These are phyloP conservation scores for Natator depressus DNA, from an alignment of 2,113 vertebrate species.

Conservation along the genomic window DNA sequence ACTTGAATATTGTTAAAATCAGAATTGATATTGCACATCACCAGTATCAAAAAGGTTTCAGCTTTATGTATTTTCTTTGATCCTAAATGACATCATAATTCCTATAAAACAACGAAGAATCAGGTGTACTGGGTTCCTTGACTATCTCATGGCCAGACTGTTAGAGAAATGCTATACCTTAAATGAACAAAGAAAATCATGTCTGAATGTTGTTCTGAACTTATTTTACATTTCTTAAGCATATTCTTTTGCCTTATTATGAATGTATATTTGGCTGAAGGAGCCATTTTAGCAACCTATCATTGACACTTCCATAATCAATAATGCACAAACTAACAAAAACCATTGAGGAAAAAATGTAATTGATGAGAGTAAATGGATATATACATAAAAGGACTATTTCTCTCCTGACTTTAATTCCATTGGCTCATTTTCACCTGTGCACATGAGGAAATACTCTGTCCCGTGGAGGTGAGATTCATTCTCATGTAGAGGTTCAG, in stretches of 20 bases:
- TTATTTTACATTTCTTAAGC: constrained; percentile 12
- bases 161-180: constrained; percentile 30
- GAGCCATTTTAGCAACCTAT: constrained; percentile 22
- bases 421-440: background rate
- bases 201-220: constrained; percentile 33
- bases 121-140: constrained; percentile 8
- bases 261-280: background rate
- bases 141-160: background rate
- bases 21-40: constrained; percentile 86
- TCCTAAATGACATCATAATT: constrained; percentile 88
- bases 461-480: background rate
- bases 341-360: constrained; percentile 34
- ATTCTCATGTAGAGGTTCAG: constrained; percentile 1
- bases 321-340: constrained; percentile 17
- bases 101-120: constrained; percentile 57
- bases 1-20: constrained; percentile 87
- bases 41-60: constrained; percentile 83
- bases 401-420: background rate
- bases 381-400: background rate
- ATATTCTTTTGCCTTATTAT: constrained; percentile 12
- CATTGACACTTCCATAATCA: background rate
- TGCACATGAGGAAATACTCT: background rate
- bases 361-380: constrained; percentile 31
- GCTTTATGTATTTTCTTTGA: constrained; percentile 83
- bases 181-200: constrained; percentile 23